Evolutionary conservation across 2,113 vertebrate species (phyloP), one percentile per base, ranked within the genome.

Genomic region (Delphinus delphis): DNA sequence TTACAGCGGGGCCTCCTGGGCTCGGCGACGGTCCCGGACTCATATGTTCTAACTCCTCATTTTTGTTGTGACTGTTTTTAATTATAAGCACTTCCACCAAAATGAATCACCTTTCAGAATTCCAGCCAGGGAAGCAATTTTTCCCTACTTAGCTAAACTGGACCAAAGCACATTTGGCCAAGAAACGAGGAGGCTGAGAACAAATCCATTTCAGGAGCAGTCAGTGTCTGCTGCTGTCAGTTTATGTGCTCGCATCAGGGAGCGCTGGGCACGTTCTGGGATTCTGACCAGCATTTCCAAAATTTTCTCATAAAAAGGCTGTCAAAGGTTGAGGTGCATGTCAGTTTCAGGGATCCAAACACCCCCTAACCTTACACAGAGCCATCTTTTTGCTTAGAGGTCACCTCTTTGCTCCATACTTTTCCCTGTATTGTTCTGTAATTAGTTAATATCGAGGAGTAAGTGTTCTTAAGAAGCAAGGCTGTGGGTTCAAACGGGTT

Each of bases 51-150:
- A 23, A 84, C 0, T 12, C 53, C 33, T 90, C 5, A 0, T 71
- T 90, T 93, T 21, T 76, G 50, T 91, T 62, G 94, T 50, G 71
- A 67, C 85, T 93, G 80, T 41, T 96, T 93, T 92, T 92, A 97
- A 95, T 98, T 96, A 95, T 62, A 44, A 94, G 79, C 28, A 11
- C 20, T 73, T 97, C 62, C 82, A 73, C 70, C 11, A 55, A 58
- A 97, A 97, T 67, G 81, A 88, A 93, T 97, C 94, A 67, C 60
- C 28, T 1, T 81, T 92, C 62, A 68, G 41, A 92, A 92, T 73
- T 89, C 92, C 83, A 90, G 83, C 70, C 0, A 0, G 70, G 44
- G 14, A 93, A 76, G 60, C 47, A 5, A 53, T 77, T 65, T 94
- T 71, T 79, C 47, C 76, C 90, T 81, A 11, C 36, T 77, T n/a